These are phyloP conservation scores for Achlya flavicornis DNA, from an alignment of 2,888 invertebrate species.

Conservation along the genomic window DNA sequence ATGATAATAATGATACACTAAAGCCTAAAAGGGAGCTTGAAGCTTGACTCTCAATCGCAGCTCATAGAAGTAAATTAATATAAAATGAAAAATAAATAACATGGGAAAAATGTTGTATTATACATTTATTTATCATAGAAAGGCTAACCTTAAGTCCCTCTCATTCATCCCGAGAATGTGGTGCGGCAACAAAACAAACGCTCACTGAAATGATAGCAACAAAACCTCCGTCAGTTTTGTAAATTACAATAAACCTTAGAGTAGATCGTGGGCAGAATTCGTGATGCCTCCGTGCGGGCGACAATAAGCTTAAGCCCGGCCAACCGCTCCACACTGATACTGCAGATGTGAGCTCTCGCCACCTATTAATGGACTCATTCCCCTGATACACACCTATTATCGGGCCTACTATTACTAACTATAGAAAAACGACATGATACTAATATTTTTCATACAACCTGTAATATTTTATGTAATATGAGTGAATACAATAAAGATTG, in stretches of 20 bases:
- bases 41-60: no score
- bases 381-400: constrained; percentile 53
- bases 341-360: constrained; percentile 61
- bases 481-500: constrained; percentile 58
- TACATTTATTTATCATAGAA: constrained; percentile 30
- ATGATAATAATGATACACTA: no score
- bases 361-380: constrained; percentile 64
- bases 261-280: constrained; percentile 75
- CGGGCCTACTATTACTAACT: constrained; percentile 33
- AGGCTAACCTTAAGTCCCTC: constrained; percentile 44
- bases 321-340: constrained; percentile 45
- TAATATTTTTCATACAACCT: constrained; percentile 31
- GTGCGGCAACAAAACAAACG: constrained; percentile 65
- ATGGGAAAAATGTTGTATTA: neutral
- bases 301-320: constrained; percentile 70
- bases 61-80: neutral
- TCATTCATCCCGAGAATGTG: constrained; percentile 41
- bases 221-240: constrained; percentile 78
- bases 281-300: constrained; percentile 65
- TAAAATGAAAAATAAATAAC: neutral
- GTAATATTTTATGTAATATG: constrained; percentile 42
- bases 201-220: constrained; percentile 65
- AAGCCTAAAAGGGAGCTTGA: no score
- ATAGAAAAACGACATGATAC: constrained; percentile 23
- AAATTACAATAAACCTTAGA: constrained; percentile 81